These are phyloP conservation scores for Margarornis squamiger DNA, from an alignment of 2,797 vertebrate genomes.

Conservation along the genomic window DNA sequence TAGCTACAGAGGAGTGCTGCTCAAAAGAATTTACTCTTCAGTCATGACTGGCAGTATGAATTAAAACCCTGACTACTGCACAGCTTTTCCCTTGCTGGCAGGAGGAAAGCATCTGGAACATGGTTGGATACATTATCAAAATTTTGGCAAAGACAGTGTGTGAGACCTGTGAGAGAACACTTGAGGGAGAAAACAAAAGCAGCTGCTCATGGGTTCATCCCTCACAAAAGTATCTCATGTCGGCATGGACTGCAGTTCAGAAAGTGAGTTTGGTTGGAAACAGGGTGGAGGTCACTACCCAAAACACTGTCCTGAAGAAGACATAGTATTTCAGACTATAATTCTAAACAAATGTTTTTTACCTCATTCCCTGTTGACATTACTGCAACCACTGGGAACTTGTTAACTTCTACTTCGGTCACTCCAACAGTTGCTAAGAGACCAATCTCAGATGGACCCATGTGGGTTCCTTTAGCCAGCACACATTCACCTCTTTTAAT, in stretches of 20 bases:
- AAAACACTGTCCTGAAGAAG: not conserved
- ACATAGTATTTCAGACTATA: not conserved
- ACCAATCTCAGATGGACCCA: slow-evolving; percentile 98
- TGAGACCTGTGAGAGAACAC: not conserved
- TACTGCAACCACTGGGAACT: slow-evolving; percentile 97
- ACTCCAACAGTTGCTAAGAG: slow-evolving; percentile 96
- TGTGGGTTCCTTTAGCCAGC: slow-evolving; percentile 95
- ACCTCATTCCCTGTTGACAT: slow-evolving; percentile 99
- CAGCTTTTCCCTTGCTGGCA: not conserved
- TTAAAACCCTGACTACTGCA: not conserved
- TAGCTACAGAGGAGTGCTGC: not conserved
- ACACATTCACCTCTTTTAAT: slow-evolving; percentile 98
- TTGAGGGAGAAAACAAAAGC: not conserved
- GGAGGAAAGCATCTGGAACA: not conserved
- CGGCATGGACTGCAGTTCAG: not conserved
- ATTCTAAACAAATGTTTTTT: slow-evolving; percentile 52
- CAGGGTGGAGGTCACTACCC: not conserved
- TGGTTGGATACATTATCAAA: not conserved
- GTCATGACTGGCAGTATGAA: not conserved
- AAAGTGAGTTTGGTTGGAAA: not conserved
- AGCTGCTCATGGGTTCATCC: not conserved
- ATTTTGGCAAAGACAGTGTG: not conserved
- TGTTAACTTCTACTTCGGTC: slow-evolving; percentile 98
- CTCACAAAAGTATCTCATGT: not conserved
- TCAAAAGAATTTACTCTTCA: not conserved